phyloP scores from a whole-genome alignment of 1,140 invertebrate genomes.

The Theocolax elegans region DNA sequence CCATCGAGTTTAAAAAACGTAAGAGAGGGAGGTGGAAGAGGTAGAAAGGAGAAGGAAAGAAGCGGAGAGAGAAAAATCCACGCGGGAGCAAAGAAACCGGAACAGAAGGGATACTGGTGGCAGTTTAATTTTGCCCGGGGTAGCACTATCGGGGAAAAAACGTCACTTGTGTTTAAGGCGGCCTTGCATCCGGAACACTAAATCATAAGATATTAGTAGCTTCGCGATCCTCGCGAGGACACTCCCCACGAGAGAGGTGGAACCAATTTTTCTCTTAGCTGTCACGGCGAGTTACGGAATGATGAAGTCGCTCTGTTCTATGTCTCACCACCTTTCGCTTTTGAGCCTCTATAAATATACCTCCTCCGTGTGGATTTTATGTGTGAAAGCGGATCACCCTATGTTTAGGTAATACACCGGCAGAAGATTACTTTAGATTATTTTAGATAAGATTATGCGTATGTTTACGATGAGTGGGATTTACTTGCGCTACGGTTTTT shows the following conservation, averaged over 20 bases:
- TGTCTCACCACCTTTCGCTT: slow-evolving; percentile 5
- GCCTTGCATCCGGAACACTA: slow-evolving; percentile 59
- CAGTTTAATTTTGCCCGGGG: slow-evolving; percentile 60
- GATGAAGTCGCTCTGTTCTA: slow-evolving; percentile 52
- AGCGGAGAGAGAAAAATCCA: slow-evolving; percentile 17
- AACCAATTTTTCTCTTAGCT: slow-evolving; percentile 63
- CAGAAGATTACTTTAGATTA: no score
- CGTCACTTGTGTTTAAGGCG: slow-evolving; percentile 53
- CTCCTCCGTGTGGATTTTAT: no score
- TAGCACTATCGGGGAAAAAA: slow-evolving; percentile 51
- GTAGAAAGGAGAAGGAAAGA: no score
- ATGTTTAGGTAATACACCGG: no score
- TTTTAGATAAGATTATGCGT: no score
- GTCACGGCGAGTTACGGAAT: slow-evolving; percentile 61
- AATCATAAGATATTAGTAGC: slow-evolving; percentile 65
- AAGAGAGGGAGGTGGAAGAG: no score
- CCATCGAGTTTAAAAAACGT: slow-evolving; percentile 3
- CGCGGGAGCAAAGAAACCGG: slow-evolving; percentile 24
- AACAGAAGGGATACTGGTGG: slow-evolving; percentile 38
- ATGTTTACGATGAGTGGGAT: no score
- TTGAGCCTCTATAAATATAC: background rate
- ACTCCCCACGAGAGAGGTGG: slow-evolving; percentile 29
- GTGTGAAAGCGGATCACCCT: no score
- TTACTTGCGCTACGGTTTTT: no score
- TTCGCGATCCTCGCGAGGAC: slow-evolving; percentile 5